Percentiles rank a stretch among this genome's conserved stretches.
Evolutionary conservation across 1,140 invertebrate genomes (phyloP).

Genomic region (Temnothorax longispinosus): DNA sequence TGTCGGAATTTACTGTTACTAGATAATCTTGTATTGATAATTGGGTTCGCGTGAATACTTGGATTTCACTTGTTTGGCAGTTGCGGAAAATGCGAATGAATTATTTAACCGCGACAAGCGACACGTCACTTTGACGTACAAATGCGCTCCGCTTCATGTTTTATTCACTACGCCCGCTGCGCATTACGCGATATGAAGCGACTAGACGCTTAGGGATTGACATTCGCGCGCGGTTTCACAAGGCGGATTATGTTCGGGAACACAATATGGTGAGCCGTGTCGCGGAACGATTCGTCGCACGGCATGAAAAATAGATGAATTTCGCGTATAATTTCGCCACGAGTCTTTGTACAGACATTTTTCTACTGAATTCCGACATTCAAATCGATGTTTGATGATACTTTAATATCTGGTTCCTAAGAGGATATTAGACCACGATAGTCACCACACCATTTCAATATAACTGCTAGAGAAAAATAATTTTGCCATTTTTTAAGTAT

Average conservation of each 20-base stretch:
- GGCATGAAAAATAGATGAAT: slow-evolving; percentile 19
- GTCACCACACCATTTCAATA: neutral
- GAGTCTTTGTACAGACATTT: neutral
- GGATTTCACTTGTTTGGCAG: slow-evolving; percentile 39
- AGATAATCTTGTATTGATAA: slow-evolving; percentile 27
- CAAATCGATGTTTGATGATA: neutral
- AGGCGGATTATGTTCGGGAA: slow-evolving; percentile 2
- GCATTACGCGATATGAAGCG: slow-evolving; percentile 55
- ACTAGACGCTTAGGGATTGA: slow-evolving; percentile 48
- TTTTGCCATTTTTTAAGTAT: neutral
- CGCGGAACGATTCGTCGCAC: neutral
- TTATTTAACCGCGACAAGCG: slow-evolving; percentile 57
- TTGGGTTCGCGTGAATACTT: slow-evolving; percentile 12
- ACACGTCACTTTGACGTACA: slow-evolving; percentile 39
- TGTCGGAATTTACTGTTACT: neutral
- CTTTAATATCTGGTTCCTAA: neutral
- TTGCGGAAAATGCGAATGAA: slow-evolving; percentile 59
- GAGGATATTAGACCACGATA: neutral
- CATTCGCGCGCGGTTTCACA: slow-evolving; percentile 34
- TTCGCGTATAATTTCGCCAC: neutral
- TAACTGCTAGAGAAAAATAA: neutral
- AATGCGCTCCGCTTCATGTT: slow-evolving; percentile 33
- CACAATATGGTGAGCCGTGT: neutral
- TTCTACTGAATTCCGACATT: neutral
- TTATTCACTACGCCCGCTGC: slow-evolving; percentile 42